Evolutionary conservation across 2,113 vertebrate genomes (phyloP), one percentile per base, ranked within the genome.

Genomic region (Tetraodon nigroviridis): DNA sequence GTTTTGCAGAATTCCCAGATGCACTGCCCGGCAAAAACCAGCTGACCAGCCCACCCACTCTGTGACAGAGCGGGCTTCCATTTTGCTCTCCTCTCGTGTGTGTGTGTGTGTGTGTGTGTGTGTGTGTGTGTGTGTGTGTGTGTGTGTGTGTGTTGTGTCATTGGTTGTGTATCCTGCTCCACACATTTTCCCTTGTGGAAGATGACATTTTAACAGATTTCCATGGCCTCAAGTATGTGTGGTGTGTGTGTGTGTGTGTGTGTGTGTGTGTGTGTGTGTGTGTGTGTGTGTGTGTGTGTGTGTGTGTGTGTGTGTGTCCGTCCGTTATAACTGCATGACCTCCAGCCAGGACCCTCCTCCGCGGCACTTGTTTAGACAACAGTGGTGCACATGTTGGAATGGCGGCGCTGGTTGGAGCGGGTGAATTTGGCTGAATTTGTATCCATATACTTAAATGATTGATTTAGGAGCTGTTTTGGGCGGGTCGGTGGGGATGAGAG

Each of bases 301-400:
- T 68, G 22, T 51, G 0, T 47, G 11, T 63, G 7, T 65, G 1
- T 55, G 3, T 76, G 17, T 60, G 0, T 48, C 2, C 58, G 11
- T 65, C 19, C 70, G n/a, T 73, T 5, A 68, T 80, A 77, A 86
- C 85, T 80, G 86, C 87, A 82, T 86, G 88, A 84, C 86, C 86
- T 85, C 81, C 86, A 83, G 87, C 84, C 85, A 88, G 84, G 71
- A 75, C 80, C 83, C 84, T 84, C 83, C 85, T 86, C 81, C 76
- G 80, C 61, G 56, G 81, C 67, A 59, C 84, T 86, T 91, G 88
- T 90, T 92, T 92, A 86, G 88, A 91, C 90, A 92, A 90, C 88
- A 87, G 90, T 82, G 88, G 84, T 53, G 88, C 90, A 90, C 88
- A 90, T 91, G 90, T 90, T 84, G 85, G 86, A 90, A 88, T 86